Conservation (phyloP, 2,797 vertebrate genomes). For the Scyliorhinus canicula region DNA sequence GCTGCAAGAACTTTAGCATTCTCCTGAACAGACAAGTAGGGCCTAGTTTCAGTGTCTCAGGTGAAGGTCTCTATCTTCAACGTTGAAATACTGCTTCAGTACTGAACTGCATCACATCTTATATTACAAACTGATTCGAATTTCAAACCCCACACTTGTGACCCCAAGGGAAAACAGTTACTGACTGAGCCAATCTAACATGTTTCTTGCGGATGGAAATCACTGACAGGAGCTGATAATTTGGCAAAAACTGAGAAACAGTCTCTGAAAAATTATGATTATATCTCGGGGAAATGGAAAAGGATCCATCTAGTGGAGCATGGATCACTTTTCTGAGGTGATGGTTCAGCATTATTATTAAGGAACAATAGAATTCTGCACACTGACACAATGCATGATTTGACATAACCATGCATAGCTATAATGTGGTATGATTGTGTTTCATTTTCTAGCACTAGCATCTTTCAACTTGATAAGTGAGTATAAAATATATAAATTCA, state of each 20-base stretch:
- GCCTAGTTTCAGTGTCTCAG: background rate
- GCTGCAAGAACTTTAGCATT: too few relatives aligned
- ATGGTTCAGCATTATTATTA: background rate
- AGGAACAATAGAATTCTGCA: background rate
- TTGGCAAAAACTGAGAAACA: background rate
- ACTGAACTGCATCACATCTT: background rate
- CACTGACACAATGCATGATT: background rate
- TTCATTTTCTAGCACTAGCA: background rate
- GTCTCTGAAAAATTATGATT: background rate
- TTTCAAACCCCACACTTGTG: background rate
- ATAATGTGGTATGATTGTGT: background rate
- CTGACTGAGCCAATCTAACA: background rate
- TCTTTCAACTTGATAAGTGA: background rate
- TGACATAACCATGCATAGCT: background rate
- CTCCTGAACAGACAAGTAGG: background rate
- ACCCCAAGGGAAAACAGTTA: background rate
- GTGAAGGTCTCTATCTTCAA: background rate
- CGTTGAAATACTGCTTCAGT: background rate
- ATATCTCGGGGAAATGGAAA: background rate
- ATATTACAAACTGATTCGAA: background rate
- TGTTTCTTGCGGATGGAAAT: background rate
- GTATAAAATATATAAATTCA: background rate
- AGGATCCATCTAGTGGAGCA: background rate
- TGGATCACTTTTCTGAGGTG: background rate
- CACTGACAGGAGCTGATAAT: background rate